Conservation (phyloP, 37 sponge, comb jelly and placozoan species). For the Aphrocallistes beatrix region DNA sequence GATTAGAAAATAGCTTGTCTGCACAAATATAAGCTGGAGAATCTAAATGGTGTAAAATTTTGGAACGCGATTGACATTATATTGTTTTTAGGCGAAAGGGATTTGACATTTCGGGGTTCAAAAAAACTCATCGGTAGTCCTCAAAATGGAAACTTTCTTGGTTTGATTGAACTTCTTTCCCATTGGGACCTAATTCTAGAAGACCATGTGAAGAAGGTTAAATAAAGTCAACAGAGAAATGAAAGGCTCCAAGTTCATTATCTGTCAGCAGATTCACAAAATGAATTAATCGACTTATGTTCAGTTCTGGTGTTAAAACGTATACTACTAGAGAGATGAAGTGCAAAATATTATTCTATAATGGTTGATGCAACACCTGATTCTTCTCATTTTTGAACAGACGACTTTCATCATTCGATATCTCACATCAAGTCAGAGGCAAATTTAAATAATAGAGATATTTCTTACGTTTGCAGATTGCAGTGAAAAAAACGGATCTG, state of each 20-base stretch:
- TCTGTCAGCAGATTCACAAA: background rate
- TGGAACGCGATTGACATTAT: constrained; percentile 7
- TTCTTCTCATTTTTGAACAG: too few relatives aligned
- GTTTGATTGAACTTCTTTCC: constrained; percentile 14
- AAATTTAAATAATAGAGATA: too few relatives aligned
- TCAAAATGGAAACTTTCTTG: background rate
- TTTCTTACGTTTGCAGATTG: too few relatives aligned
- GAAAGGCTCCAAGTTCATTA: constrained; percentile 9
- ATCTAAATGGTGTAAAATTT: background rate
- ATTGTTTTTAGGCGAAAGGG: constrained; percentile 16
- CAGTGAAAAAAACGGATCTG: too few relatives aligned
- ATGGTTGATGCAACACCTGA: too few relatives aligned
- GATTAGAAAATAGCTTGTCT: background rate
- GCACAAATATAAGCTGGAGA: background rate
- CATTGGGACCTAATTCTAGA: background rate
- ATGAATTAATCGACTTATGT: background rate
- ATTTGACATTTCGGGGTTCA: constrained; percentile 3
- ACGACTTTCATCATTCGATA: too few relatives aligned
- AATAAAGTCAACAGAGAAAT: background rate
- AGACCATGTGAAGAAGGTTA: constrained; percentile 10
- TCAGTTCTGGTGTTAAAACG: too few relatives aligned
- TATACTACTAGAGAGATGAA: too few relatives aligned
- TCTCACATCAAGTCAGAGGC: too few relatives aligned
- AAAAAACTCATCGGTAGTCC: background rate
- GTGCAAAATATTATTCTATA: too few relatives aligned